phyloP scores from a whole-genome alignment of 2,888 invertebrate genomes.

The Clitarchus hookeri region DNA sequence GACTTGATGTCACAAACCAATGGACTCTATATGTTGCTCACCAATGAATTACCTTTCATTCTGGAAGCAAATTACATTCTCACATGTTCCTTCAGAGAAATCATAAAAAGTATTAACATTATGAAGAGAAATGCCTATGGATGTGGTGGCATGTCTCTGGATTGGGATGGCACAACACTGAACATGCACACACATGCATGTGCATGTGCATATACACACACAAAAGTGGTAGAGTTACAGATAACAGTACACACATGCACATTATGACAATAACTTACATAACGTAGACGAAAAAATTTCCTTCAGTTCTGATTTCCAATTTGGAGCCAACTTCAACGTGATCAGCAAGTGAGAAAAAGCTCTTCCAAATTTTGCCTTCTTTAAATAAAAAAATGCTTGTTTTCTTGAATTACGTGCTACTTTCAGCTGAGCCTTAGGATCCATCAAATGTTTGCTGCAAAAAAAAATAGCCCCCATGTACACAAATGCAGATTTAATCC shows the following conservation, averaged over 20 bases:
- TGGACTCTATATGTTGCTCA: too few species aligned
- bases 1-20: too few species aligned
- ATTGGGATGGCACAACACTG: too few species aligned
- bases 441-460: constrained; percentile 24
- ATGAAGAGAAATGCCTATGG: neutral
- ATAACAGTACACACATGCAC: too few species aligned
- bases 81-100: too few species aligned
- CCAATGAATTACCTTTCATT: too few species aligned
- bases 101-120: neutral
- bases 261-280: constrained; percentile 38
- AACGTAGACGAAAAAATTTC: constrained; percentile 47
- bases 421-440: constrained; percentile 36
- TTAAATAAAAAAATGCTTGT: constrained; percentile 47
- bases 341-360: constrained; percentile 52
- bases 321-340: constrained; percentile 47
- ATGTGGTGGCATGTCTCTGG: too few species aligned
- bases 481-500: too few species aligned
- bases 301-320: constrained; percentile 45
- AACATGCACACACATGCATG: too few species aligned
- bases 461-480: neutral
- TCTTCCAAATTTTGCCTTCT: constrained; percentile 47
- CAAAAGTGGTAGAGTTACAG: too few species aligned
- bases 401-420: constrained; percentile 45
- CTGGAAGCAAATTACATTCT: too few species aligned
- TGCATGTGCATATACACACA: too few species aligned